These are phyloP conservation scores for Thelaira solivaga DNA, from an alignment of 2,888 invertebrate species.

Conservation along the genomic window DNA sequence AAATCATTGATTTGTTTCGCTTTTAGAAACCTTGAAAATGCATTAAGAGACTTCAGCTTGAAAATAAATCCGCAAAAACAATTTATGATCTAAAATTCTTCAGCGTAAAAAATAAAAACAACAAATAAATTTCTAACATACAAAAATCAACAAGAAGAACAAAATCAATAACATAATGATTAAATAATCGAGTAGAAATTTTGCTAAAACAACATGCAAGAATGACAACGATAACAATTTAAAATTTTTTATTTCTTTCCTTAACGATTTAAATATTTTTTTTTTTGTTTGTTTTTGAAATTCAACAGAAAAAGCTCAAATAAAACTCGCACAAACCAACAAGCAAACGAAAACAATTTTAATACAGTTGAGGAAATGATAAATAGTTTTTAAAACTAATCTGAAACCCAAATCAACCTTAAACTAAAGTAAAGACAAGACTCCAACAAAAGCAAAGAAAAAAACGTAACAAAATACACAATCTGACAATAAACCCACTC, in stretches of 20 bases:
- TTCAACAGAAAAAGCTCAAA: constrained; percentile 54
- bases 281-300: constrained; percentile 1
- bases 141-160: constrained; percentile 13
- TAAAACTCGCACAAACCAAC: background rate
- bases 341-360: background rate
- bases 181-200: constrained; percentile 44
- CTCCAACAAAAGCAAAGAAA: constrained; percentile 27
- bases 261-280: background rate
- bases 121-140: constrained; percentile 14
- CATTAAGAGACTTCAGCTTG: constrained; percentile 51
- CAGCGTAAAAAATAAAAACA: constrained; percentile 1
- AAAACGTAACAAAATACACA: constrained; percentile 38
- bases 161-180: constrained; percentile 57
- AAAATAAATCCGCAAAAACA: constrained; percentile 9
- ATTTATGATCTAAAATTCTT: constrained; percentile 36
- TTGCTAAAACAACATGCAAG: constrained; percentile 27
- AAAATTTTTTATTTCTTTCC: constrained; percentile 22
- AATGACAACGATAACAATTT: constrained; percentile 11
- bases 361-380: constrained; percentile 63
- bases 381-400: constrained; percentile 66
- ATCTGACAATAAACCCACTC: constrained; percentile 61
- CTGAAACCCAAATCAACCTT: constrained; percentile 70
- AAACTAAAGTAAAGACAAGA: constrained; percentile 46
- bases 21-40: constrained; percentile 57
- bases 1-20: constrained; percentile 25